Percentiles rank a stretch among this genome's conserved stretches.
phyloP scores from a whole-genome alignment of 2,888 invertebrate genomes.

The Monochamus alternatus region DNA sequence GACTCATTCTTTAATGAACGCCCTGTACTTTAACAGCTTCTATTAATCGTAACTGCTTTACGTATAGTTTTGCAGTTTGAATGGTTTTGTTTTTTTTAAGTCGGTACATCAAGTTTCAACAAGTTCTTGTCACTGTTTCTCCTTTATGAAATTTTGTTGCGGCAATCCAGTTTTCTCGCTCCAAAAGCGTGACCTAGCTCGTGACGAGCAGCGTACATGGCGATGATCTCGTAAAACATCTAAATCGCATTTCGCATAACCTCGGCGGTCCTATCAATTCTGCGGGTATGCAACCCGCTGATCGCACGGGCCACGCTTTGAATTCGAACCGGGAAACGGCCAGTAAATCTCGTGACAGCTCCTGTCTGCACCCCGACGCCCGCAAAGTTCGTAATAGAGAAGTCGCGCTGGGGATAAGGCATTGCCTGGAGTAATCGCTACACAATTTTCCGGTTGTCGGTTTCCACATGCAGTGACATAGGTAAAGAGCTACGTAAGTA shows the following conservation, averaged over 20 bases:
- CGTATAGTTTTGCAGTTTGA: too few relatives aligned
- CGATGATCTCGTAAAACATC: conserved; percentile 55
- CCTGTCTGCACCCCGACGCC: conserved; percentile 25
- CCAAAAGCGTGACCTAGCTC: too few relatives aligned
- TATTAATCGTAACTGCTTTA: too few relatives aligned
- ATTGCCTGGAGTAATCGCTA: not conserved
- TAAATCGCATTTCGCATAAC: conserved; percentile 56
- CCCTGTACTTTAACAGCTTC: too few relatives aligned
- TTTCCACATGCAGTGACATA: not conserved
- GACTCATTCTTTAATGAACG: too few relatives aligned
- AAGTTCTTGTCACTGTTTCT: too few relatives aligned
- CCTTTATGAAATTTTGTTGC: too few relatives aligned
- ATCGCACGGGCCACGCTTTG: conserved; percentile 43
- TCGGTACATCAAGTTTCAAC: too few relatives aligned
- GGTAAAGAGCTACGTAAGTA: not conserved
- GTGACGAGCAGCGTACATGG: conserved; percentile 1
- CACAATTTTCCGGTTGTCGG: not conserved
- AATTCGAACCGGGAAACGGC: conserved; percentile 42
- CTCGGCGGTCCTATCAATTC: conserved; percentile 54
- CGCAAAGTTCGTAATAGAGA: conserved; percentile 30
- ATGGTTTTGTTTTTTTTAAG: too few relatives aligned
- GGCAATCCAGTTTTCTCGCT: too few relatives aligned
- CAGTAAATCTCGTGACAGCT: conserved; percentile 36
- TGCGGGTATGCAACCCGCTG: conserved; percentile 47
- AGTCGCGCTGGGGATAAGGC: not conserved